Evolutionary conservation across 2,888 invertebrate genomes (phyloP), one percentile per base, ranked within the genome.

Genomic region (Allygus modestus): DNA sequence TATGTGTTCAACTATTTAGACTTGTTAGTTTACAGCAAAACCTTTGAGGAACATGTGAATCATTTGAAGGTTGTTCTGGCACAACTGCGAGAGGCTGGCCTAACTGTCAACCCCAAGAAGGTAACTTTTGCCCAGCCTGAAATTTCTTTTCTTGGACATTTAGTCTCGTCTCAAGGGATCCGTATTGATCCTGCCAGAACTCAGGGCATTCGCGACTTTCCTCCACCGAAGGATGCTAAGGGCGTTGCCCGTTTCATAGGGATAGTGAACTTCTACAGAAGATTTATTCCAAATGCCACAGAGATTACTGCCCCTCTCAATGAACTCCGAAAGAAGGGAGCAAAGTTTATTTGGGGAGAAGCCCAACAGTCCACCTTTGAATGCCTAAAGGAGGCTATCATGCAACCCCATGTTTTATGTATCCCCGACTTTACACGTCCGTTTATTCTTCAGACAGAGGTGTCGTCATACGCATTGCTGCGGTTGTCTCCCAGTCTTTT

Each of bases 21-120:
- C 17, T 58, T 33, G 9, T 0, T 81, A 15, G 12, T 31, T n/a
- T 81, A 33, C 41, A 51, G 31, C 12, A 28, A 58, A 1, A 58
- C 12, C 17, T 81, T 31, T 20, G 61, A 58, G 23, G 37, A 81
- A 33, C 82, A 82, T 46, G 9, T 43, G 5, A 20, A 23, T 20
- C 71, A 71, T 31, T 9, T 83, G 7, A 23, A 15, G 26, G 31
- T 23, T 0, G 33, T 83, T 9, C 33, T 83, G 1, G 23, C 4
- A 15, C 0, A 75, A 17, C 54, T 81, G 15, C 26, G 58, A n/a
- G 4, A 54, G 26, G 81, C 84, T 1, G 43, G 73, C 1, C 58
- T 84, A 11, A 84, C 84, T 23, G 73, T 84, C 37, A 84, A 84
- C 28, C 84, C 81, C 0, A 15, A n/a, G 0, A 84, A 84, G 28